Base-by-base conservation (phyloP, 2,888 invertebrate species). In the Acholoe squamosa region DNA sequence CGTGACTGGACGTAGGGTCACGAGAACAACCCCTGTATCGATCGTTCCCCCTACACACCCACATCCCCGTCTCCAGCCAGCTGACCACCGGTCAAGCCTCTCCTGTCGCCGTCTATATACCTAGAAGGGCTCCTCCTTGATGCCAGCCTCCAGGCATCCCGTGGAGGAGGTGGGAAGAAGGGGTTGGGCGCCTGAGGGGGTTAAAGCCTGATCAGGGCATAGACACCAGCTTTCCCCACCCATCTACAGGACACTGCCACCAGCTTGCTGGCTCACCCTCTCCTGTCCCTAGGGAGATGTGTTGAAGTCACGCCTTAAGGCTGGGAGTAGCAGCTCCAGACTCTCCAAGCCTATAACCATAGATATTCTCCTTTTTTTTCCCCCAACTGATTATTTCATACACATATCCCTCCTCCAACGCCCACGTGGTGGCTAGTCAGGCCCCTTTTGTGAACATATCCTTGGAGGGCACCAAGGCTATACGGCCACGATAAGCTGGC, bases 51-150 rank as follows among this genome's bases (percentile, higher is more conserved):
- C 76, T 28, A 10, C 31, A 28, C 16, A 28, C 76, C 5, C 61
- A 19, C 76, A 25, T 3, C 31, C 28, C 76, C 5, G 33, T 43
- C 80, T 80, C 80, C 80, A 28, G 71, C 71, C 71, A 71, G 71
- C 71, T 71, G 71, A 71, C 71, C 71, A 71, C 71, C 31, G 71
- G 71, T 71, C 71, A 71, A 71, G 71, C 19, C 43, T 3, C 43
- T 71, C 28, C 71, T 71, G 28, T 28, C 71, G 28, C 16, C n/a
- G n/a, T n/a, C n/a, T n/a, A n/a, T n/a, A n/a, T n/a, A n/a, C n/a
- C 71, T 43, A 43, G 80, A 80, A 43, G 43, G 76, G 76, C 3
- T 43, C 80, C 71, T 80, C 7, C 80, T 22, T 80, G 34, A 1
- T 28, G 28, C 71, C 25, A 25, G 14, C 71, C 71, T 25, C 71